Evolutionary conservation across 92 coral and sea anemone species (phyloP), one percentile per base, ranked within the genome.

Genomic region (Epizoanthus ramosus): DNA sequence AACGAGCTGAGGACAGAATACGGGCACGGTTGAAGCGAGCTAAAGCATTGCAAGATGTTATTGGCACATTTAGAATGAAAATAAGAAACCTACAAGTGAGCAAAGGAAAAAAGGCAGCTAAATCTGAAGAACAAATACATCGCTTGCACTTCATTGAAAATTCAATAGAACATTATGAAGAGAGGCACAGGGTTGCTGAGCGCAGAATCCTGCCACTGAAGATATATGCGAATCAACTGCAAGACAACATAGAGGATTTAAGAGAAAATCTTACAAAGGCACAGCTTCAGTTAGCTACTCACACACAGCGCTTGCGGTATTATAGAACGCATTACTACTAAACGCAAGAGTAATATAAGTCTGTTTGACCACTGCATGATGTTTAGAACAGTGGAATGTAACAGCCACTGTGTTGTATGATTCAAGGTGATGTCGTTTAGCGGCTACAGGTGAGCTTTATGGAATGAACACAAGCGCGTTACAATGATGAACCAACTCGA

Each of bases 211-310:
- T 89, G 28, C 98, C 95, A 2, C 41, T 93, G 59, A 91, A 89
- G 85, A 87, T 93, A 64, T 91, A 93, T 81, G 66, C 74, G 53
- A 91, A 85, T 77, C 93, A 91, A 35, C 84, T 93, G 3, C 93
- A 87, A 39, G 93, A 93, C 66, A 86, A 90, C 14, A 33, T 91
- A 3, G 89, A 88, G 17, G 86, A 81, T 35, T 89, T 76, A 45
- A 81, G 84, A 15, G 74, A 88, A 3, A 79, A 80, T 58, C 67
- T 89, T 13, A 73, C 84, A 3, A 92, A 90, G 22, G 76, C 91
- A 2, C 50, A 73, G 21, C 87, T 66, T 39, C 84, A 88, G 7
- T 56, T 93, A 65, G 84, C 92, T 2, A 85, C 67, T 43, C 75
- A 74, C 59, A 85, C 85, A 60, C 95, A 93, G 18, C 74, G 93